A percentile compares a stretch with the other conserved stretches of the same genome.
Conservation (phyloP, 2,888 invertebrate genomes). For the Cephus spinipes region DNA sequence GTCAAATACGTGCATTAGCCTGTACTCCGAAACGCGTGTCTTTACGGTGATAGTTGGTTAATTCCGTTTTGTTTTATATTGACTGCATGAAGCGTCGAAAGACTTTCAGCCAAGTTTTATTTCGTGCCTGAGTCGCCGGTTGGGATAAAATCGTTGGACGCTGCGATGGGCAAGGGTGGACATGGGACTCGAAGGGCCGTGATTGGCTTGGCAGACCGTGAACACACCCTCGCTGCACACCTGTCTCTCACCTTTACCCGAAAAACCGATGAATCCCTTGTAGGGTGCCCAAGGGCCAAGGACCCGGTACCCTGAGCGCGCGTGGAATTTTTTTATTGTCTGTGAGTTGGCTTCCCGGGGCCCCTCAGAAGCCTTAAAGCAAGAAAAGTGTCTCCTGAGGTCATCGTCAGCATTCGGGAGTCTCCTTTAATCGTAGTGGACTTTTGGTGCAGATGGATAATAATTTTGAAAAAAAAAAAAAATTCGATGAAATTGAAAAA, state of each 20-base stretch:
- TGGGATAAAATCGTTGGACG: constrained; percentile 11
- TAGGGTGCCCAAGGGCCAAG: not conserved
- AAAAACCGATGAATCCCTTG: not conserved
- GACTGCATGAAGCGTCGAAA: not conserved
- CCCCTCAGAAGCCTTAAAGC: not conserved
- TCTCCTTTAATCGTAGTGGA: not conserved
- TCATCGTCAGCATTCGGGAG: not conserved
- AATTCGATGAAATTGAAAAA: not conserved
- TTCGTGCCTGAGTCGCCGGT: not conserved
- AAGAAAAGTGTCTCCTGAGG: not conserved
- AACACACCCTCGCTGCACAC: constrained; percentile 48
- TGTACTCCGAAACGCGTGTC: too few relatives aligned
- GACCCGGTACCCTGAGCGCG: not conserved
- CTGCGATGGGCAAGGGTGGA: constrained; percentile 30
- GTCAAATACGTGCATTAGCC: too few relatives aligned
- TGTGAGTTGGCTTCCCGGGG: not conserved
- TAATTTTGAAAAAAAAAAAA: not conserved
- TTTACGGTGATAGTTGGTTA: not conserved
- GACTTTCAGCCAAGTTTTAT: not conserved
- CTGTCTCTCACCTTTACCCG: constrained; percentile 43
- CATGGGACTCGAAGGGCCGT: not conserved
- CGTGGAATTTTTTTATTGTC: not conserved
- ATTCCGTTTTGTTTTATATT: not conserved
- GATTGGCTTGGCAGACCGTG: constrained; percentile 42
- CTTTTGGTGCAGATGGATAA: not conserved